Conservation (phyloP, 2,113 vertebrate genomes). For the Marmota flaviventris region DNA sequence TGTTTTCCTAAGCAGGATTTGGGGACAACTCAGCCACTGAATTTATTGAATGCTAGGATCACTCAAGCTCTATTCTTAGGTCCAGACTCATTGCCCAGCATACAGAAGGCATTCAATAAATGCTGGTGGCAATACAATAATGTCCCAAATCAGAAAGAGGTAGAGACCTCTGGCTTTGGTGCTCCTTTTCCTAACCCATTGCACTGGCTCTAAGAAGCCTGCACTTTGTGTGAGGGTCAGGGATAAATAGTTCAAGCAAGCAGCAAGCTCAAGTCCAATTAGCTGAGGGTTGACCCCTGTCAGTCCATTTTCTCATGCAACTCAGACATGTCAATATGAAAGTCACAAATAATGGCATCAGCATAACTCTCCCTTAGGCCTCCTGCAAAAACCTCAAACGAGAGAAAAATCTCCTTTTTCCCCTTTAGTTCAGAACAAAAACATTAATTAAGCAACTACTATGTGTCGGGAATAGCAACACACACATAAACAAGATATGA, state of each 20-base stretch:
- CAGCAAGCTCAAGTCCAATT: not conserved
- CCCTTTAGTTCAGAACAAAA: not conserved
- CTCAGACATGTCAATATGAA: not conserved
- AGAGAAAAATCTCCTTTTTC: not conserved
- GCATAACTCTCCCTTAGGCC: not conserved
- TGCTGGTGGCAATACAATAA: not conserved
- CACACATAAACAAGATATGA: not conserved
- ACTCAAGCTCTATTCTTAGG: not conserved
- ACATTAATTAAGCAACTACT: constrained; percentile 28
- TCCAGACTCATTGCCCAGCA: not conserved
- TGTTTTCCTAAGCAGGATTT: not conserved
- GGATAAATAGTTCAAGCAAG: not conserved
- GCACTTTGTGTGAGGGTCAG: not conserved
- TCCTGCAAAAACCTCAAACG: not conserved
- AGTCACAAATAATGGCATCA: not conserved
- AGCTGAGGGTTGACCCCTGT: not conserved
- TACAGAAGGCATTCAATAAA: not conserved
- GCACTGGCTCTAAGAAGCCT: not conserved
- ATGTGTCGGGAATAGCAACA: not conserved
- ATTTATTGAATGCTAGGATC: not conserved
- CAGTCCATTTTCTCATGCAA: not conserved
- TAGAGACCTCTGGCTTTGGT: not conserved
- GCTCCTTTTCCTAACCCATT: rapidly evolving
- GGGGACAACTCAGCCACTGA: not conserved
- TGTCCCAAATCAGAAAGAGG: not conserved